Conservation (phyloP, 2,888 invertebrate species). For the Lepidochrysops patricia region DNA sequence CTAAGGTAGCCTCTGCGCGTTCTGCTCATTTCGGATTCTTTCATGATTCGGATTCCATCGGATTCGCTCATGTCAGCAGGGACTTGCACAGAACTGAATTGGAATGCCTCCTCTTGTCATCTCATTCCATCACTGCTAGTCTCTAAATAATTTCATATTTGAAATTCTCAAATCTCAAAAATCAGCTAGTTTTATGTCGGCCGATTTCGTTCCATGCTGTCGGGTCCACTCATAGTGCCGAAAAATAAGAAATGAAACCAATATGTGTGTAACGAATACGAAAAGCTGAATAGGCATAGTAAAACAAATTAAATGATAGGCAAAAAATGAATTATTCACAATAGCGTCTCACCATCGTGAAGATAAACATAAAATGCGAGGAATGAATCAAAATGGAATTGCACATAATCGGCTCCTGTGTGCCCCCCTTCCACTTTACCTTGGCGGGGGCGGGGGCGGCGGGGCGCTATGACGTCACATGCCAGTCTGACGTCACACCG, state of each 20-base stretch:
- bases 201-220: background rate
- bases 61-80: background rate
- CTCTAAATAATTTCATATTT: background rate
- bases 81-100: background rate
- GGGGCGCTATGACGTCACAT: conserved; percentile 21
- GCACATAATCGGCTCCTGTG: conserved; percentile 60
- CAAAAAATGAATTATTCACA: conserved; percentile 22
- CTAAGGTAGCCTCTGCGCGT: background rate
- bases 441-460: conserved; percentile 37
- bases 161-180: no score
- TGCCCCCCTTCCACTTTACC: conserved; percentile 66
- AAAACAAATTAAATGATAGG: conserved; percentile 21
- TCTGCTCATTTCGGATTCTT: background rate
- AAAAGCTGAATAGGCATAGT: conserved; percentile 29
- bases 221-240: background rate
- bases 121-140: background rate
- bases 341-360: conserved; percentile 27
- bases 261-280: conserved; percentile 28
- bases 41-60: no score
- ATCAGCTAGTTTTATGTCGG: no score
- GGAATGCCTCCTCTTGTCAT: background rate
- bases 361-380: conserved; percentile 28
- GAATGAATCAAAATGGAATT: conserved; percentile 50
- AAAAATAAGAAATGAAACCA: conserved; percentile 7
- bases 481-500: conserved; percentile 28